A percentile compares a stretch with the other conserved stretches of the same genome.
These are phyloP conservation scores for Drosophila funebris DNA, from an alignment of 1,140 invertebrate species.

Conservation along the genomic window DNA sequence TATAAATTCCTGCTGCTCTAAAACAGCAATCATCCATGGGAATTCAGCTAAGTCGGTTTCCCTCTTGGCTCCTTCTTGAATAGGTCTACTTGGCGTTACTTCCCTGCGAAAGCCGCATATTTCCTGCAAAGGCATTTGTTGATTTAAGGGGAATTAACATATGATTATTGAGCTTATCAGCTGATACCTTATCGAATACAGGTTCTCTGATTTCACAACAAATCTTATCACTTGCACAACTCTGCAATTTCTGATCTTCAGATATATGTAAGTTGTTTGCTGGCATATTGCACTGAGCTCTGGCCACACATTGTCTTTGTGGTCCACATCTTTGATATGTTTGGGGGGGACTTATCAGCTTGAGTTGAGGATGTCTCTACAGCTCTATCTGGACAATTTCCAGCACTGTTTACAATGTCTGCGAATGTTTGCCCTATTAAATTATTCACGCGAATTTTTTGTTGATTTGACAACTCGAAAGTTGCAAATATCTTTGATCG, in stretches of 20 bases:
- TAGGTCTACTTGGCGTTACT: too few species aligned
- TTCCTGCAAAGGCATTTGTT: not conserved
- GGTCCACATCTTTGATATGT: not conserved
- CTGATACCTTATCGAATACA: not conserved
- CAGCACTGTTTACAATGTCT: not conserved
- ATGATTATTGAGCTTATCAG: not conserved
- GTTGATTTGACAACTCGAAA: not conserved
- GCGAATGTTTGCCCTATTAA: not conserved
- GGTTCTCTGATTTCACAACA: not conserved
- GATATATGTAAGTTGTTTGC: too few species aligned
- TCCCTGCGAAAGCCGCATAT: not conserved
- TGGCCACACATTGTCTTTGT: not conserved
- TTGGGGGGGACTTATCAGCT: not conserved
- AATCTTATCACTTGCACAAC: not conserved
- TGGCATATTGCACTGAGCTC: not conserved
- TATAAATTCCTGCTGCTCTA: not conserved
- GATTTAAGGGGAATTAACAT: not conserved
- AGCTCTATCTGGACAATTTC: too few species aligned
- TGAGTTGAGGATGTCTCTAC: not conserved
- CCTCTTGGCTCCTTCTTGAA: too few species aligned
- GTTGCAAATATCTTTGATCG: not conserved
- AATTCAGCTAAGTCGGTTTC: not conserved
- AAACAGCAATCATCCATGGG: not conserved
- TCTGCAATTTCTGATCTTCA: not conserved
- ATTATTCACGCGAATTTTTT: not conserved